Base-by-base conservation (phyloP, 1,140 invertebrate species). In the Heliconius eleuchia region DNA sequence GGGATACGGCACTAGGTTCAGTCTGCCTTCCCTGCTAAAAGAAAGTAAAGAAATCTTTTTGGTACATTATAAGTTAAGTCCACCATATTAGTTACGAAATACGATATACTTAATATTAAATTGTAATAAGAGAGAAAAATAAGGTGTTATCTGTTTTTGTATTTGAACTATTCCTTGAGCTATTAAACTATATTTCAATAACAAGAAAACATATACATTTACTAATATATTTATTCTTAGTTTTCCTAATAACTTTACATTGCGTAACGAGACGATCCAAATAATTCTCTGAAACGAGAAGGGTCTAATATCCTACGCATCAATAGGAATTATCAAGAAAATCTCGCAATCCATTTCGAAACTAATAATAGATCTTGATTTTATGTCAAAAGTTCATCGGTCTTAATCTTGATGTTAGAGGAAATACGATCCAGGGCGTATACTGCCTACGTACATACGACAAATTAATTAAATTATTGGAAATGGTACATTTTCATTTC, bases 371-470 rank as follows among this genome's bases (percentile, higher is more conserved):
- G 27, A 79, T 74, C 57, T 74, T 70, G 57, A 66, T 73, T 27
- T 60, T 42, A 79, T 72, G 77, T 70, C 57, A 74, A 74, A 74
- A 79, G 77, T 79, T 74, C 77, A 79, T 66, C 77, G 77, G 57
- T 37, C 77, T 79, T 71, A 79, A 74, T 74, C 42, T 79, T 18
- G 60, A 55, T 71, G 75, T 77, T 46, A 46, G 42, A 39, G 71
- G 71, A 78, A 78, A 78, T 73, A 66, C 71, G 71, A 78, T 60
- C 50, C 19, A 46, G 57, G 77, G 13, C 71, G 55, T 57, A 57
- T 19, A 52, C 50, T 52, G 50, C 50, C 50, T 52, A 19, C 19
- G 19, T 57, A 57, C 55, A 5, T 57, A 23, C 55, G 55, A 57
- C 55, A 57, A 57, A 57, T 57, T 23, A 57, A 57, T 57, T 23